phyloP scores from a whole-genome alignment of 64 coral and sea anemone genomes.

The Cladopsammia gracilis region DNA sequence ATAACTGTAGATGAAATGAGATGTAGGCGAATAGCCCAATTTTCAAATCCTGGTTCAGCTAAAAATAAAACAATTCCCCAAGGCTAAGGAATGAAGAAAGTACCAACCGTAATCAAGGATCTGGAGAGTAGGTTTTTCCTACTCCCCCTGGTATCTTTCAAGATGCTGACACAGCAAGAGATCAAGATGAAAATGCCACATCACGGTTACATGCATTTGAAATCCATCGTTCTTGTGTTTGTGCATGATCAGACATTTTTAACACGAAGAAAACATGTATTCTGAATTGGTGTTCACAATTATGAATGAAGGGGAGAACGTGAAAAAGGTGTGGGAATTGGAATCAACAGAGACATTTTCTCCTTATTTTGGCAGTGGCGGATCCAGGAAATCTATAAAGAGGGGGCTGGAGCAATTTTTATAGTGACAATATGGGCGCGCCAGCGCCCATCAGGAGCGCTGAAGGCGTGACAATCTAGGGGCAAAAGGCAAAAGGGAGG shows the following conservation, averaged over 20 bases:
- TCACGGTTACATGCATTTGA: too few species aligned
- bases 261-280: not conserved
- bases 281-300: slow-evolving; percentile 41
- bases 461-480: too few species aligned
- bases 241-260: too few species aligned
- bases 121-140: not conserved
- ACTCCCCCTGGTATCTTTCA: not conserved
- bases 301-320: slow-evolving; percentile 59
- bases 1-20: slow-evolving; percentile 37
- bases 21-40: too few species aligned
- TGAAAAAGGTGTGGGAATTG: slow-evolving; percentile 63
- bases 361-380: slow-evolving; percentile 77
- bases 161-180: too few species aligned
- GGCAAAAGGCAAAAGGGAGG: too few species aligned
- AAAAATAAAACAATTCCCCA: not conserved
- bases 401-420: too few species aligned
- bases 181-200: too few species aligned
- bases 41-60: not conserved
- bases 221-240: too few species aligned
- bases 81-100: slow-evolving; percentile 6
- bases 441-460: too few species aligned
- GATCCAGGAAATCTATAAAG: too few species aligned
- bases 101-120: not conserved
- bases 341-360: slow-evolving; percentile 55
- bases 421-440: too few species aligned